Evolutionary conservation across 30 jellyfish, hydroid and myxozoan species (phyloP).

Genomic region (Calvadosia cruxmelitensis): DNA sequence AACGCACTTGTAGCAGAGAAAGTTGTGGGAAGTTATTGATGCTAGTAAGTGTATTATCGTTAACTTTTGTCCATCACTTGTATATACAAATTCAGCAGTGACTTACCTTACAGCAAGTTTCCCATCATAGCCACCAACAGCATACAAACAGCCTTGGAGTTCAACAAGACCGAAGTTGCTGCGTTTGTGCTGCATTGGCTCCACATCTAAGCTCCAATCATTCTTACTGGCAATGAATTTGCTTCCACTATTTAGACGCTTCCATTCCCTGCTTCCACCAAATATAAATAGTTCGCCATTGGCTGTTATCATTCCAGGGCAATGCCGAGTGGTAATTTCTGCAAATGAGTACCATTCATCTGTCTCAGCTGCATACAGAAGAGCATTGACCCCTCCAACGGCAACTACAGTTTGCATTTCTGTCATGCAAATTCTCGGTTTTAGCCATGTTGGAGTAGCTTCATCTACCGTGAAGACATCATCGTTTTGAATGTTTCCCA

Average conservation of each 20-base stretch:
- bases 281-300: slow-evolving; percentile 45
- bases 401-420: slow-evolving; percentile 60
- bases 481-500: slow-evolving; percentile 3
- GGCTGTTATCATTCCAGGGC: slow-evolving; percentile 81
- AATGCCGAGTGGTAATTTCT: slow-evolving; percentile 71
- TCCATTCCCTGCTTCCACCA: slow-evolving; percentile 97
- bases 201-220: slow-evolving; percentile 43
- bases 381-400: slow-evolving; percentile 78
- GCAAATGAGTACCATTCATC: slow-evolving; percentile 53
- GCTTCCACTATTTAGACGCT: slow-evolving; percentile 62
- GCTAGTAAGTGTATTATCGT: too few species aligned
- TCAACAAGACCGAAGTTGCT: slow-evolving; percentile 75
- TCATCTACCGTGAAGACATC: neutral
- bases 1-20: too few species aligned
- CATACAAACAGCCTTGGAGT: slow-evolving; percentile 66
- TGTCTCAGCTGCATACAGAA: slow-evolving; percentile 44
- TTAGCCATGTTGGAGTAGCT: slow-evolving; percentile 20
- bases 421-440: slow-evolving; percentile 66
- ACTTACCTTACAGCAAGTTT: slow-evolving; percentile 62
- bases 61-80: slow-evolving; percentile 1
- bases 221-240: slow-evolving; percentile 46
- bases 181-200: slow-evolving; percentile 50
- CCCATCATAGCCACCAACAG: slow-evolving; percentile 97
- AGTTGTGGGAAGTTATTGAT: too few species aligned
- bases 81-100: too few species aligned